Evolutionary conservation across 2,113 vertebrate genomes (phyloP), one percentile per base, ranked within the genome.

Genomic region (Chloroceryle aenea): DNA sequence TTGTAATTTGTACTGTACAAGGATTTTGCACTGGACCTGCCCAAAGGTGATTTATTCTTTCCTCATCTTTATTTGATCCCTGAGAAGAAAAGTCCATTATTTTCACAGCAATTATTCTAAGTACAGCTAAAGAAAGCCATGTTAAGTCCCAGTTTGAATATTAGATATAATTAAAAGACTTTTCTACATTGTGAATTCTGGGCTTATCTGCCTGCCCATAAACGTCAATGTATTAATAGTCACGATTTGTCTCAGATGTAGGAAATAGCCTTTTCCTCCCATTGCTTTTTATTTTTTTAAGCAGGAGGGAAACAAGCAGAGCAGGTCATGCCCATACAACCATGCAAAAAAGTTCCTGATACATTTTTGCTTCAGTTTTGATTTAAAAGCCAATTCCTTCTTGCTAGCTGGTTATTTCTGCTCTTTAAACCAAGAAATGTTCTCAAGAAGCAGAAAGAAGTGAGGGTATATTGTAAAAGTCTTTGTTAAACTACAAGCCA

Each of bases 91-190:
- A 13, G 42, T 45, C 47, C 29, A 14, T 75, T 67, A 36, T 87
- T 95, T 88, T 64, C 68, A 30, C 59, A 50, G 79, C 59, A 80
- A 47, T 92, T 66, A 84, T 59, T 90, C 36, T 59, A 81, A 81
- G 59, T 81, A 66, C 67, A 55, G 36, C 30, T 40, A 34, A 9
- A 89, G 55, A 83, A 90, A 96, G 53, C 48, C 72, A 69, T 5
- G 23, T 30, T 64, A 87, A 83, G 36, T 69, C 75, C 34, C 34
- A 77, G 29, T 81, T 71, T 89, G 68, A 92, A 92, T 95, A 86
- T 89, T 77, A 77, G 88, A 84, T 7, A n/a, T 43, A 77, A 95
- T 93, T 92, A 93, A 90, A 88, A 90, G 76, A 34, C 32, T 92
- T 89, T 86, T 80, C 45, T 61, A 20, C 48, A 8, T 20, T 38